These are phyloP conservation scores for Pipa parva DNA, from an alignment of 2,113 vertebrate genomes.

Conservation along the genomic window DNA sequence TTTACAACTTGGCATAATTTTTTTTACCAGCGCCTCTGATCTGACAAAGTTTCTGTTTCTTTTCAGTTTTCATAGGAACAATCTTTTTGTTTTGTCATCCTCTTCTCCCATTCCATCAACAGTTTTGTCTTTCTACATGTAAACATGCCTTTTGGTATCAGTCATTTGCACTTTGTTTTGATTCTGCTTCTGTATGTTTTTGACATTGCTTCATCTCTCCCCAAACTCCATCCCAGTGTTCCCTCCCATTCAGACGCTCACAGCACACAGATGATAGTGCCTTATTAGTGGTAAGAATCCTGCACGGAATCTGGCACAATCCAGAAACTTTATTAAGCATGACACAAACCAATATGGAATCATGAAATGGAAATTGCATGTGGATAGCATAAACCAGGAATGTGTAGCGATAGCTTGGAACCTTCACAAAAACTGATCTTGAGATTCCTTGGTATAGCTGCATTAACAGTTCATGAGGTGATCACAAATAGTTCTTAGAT, in stretches of 20 bases:
- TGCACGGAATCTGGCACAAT: constrained; percentile 55
- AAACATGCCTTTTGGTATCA: constrained; percentile 40
- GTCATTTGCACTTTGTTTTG: constrained; percentile 49
- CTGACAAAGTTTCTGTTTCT: constrained; percentile 24
- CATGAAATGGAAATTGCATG: constrained; percentile 44
- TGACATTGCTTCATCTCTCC: constrained; percentile 66
- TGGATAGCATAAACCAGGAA: constrained; percentile 65
- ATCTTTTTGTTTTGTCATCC: constrained; percentile 6
- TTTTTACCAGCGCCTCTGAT: background rate
- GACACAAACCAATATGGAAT: constrained; percentile 33
- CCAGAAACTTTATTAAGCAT: constrained; percentile 47
- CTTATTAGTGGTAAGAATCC: constrained; percentile 92
- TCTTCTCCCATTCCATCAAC: background rate
- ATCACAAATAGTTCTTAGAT: no score
- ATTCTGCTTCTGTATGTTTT: constrained; percentile 54
- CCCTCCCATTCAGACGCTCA: constrained; percentile 89
- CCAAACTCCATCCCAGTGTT: constrained; percentile 68
- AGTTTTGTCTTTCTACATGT: constrained; percentile 3
- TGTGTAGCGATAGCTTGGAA: no score
- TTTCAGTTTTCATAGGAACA: constrained; percentile 26
- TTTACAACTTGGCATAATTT: no score
- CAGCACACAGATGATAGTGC: constrained; percentile 98
- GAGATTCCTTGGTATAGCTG: no score
- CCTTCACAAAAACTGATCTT: no score
- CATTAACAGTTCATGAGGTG: no score